Evolutionary conservation across 2,888 invertebrate species (phyloP).

Genomic region (Agrotis puta): DNA sequence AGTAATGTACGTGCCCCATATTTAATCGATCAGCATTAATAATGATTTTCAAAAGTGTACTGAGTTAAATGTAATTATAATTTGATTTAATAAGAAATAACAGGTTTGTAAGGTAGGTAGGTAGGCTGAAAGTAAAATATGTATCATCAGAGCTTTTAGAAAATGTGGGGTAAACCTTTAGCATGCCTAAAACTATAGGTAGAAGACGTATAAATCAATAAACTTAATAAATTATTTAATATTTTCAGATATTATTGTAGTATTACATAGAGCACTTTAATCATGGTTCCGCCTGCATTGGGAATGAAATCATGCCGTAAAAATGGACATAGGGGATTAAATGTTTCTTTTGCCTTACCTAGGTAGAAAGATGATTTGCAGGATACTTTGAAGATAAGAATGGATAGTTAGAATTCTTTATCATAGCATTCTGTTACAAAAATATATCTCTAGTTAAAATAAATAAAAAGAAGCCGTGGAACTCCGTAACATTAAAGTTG

Average conservation of each 20-base stretch:
- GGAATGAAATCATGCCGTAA: neutral
- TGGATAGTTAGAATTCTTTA: neutral
- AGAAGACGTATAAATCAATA: too few relatives aligned
- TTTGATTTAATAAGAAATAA: too few relatives aligned
- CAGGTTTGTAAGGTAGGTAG: too few relatives aligned
- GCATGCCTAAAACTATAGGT: too few relatives aligned
- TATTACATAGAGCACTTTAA: neutral
- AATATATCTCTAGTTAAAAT: constrained; percentile 3
- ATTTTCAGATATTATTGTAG: too few relatives aligned
- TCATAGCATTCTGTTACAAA: neutral
- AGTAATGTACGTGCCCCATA: neutral
- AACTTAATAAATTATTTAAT: too few relatives aligned
- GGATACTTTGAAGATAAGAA: neutral
- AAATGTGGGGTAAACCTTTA: too few relatives aligned
- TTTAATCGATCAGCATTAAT: neutral
- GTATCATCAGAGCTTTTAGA: too few relatives aligned
- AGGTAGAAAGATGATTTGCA: neutral
- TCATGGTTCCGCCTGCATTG: neutral
- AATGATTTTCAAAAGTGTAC: neutral
- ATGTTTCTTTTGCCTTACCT: neutral
- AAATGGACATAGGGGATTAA: neutral
- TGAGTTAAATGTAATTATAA: neutral
- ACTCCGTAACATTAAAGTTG: constrained; percentile 18
- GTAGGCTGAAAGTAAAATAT: too few relatives aligned
- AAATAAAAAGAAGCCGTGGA: neutral